Evolutionary conservation across 2,797 vertebrate species (phyloP).

Genomic region (Dromococcyx pavoninus): DNA sequence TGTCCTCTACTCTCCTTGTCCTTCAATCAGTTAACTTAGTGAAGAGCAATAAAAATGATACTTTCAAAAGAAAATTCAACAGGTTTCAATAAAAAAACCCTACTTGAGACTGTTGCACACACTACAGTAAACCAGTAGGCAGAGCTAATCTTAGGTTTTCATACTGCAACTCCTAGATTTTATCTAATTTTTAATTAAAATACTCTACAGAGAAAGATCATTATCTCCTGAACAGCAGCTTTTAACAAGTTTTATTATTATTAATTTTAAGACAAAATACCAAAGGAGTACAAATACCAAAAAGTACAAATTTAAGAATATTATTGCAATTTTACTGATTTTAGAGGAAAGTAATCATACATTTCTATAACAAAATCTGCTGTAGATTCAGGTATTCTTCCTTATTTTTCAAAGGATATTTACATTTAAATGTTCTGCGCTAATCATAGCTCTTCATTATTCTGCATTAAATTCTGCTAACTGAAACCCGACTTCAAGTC

Average conservation of each 20-base stretch:
- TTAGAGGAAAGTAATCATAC: neutral
- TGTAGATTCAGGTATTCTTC: neutral
- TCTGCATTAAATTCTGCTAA: neutral
- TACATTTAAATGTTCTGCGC: neutral
- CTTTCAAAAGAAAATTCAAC: neutral
- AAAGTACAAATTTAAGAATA: neutral
- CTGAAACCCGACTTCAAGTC: neutral
- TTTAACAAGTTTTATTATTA: slow-evolving; percentile 5
- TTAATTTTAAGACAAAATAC: neutral
- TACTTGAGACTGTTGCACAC: neutral
- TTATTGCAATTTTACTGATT: neutral
- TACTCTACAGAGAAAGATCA: neutral
- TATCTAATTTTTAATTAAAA: slow-evolving; percentile 57
- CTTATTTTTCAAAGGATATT: neutral
- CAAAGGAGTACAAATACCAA: too few species aligned
- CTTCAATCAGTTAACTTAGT: neutral
- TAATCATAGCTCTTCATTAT: neutral
- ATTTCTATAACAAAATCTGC: neutral
- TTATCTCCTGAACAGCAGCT: slow-evolving; percentile 6
- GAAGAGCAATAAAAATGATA: neutral
- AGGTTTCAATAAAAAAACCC: neutral
- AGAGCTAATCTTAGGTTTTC: neutral
- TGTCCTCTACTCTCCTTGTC: neutral
- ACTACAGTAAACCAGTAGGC: neutral
- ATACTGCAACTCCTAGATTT: slow-evolving; percentile 20